Base-by-base conservation (phyloP, 2,797 vertebrate genomes). In the Mareca penelope region DNA sequence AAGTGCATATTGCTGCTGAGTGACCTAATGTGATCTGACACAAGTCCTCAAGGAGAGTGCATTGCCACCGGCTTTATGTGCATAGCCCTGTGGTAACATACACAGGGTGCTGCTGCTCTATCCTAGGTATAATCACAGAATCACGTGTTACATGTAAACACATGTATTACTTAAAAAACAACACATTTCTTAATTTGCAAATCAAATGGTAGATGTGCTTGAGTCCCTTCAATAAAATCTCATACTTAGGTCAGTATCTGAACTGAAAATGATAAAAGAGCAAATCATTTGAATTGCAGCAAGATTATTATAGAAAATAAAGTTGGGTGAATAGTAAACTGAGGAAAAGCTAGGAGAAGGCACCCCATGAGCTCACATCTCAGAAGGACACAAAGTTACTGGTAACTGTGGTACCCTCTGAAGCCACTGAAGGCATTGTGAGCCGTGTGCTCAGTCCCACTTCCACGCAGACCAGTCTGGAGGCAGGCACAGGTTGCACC, bases 261-360 rank as follows among this genome's bases (percentile, higher is more conserved):
- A 76, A n/a, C 37, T 28, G 22, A 50, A 65, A 68, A 3, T 7
- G 1, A 24, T 11, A 50, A 16, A 40, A 65, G 12, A 42, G 19
- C 17, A 44, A 21, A 28, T 35, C 8, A 29, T 39, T 42, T 42
- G 26, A 69, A 42, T 19, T 73, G 48, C 55, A 63, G 37, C n/a
- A 73, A 9, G 8, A 40, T 40, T n/a, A n/a, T 44, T 21, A 23
- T 12, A 29, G 0, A 35, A 0, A 0, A 46, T 55, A n/a, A 61
- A 71, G 19, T 1, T 39, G 65, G 24, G 17, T 28, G 21, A 81
- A 61, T 5, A 19, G 23, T 15, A 40, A 52, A 29, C 10, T 16
- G 31, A 73, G 44, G 57, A 56, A 29, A 8, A 44, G 46, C 19
- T 46, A 13, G 35, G 35, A 76, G 42, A 72, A 71, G 46, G 53